Percentiles rank a stretch among this genome's conserved stretches.
phyloP scores from a whole-genome alignment of 2,797 vertebrate genomes.

The Sciurus carolinensis region DNA sequence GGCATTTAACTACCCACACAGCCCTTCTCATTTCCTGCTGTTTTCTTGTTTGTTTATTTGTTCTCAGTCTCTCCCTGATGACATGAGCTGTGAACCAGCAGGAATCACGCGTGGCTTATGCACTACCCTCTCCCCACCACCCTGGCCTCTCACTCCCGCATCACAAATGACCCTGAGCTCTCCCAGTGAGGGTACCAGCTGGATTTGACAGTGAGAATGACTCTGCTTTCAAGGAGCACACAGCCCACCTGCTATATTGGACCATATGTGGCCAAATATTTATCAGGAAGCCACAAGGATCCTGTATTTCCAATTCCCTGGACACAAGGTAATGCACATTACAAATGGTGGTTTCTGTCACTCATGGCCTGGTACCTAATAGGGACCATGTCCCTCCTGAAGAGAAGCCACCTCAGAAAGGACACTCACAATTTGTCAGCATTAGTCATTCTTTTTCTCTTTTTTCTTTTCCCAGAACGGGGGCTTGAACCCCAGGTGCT shows the following conservation, averaged over 20 bases:
- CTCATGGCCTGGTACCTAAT: not conserved
- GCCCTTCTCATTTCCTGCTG: not conserved
- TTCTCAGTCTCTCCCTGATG: not conserved
- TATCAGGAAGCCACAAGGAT: not conserved
- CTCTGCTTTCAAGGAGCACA: not conserved
- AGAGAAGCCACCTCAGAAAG: not conserved
- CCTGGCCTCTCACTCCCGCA: not conserved
- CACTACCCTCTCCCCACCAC: not conserved
- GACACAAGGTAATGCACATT: not conserved
- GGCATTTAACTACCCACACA: not conserved
- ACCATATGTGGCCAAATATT: not conserved
- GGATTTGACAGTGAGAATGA: fast-evolving
- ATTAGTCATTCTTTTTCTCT: too few species aligned
- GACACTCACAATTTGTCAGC: not conserved
- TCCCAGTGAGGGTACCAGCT: too few species aligned
- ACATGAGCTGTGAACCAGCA: not conserved
- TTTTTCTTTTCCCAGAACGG: too few species aligned
- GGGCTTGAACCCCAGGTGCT: too few species aligned
- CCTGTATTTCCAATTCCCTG: not conserved
- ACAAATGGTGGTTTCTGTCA: not conserved
- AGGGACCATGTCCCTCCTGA: not conserved
- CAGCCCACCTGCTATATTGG: too few species aligned
- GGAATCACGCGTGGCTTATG: not conserved
- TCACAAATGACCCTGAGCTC: not conserved
- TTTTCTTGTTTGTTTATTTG: not conserved